These are phyloP conservation scores for Lissonota sp. DNA, from an alignment of 2,888 invertebrate species.

Conservation along the genomic window DNA sequence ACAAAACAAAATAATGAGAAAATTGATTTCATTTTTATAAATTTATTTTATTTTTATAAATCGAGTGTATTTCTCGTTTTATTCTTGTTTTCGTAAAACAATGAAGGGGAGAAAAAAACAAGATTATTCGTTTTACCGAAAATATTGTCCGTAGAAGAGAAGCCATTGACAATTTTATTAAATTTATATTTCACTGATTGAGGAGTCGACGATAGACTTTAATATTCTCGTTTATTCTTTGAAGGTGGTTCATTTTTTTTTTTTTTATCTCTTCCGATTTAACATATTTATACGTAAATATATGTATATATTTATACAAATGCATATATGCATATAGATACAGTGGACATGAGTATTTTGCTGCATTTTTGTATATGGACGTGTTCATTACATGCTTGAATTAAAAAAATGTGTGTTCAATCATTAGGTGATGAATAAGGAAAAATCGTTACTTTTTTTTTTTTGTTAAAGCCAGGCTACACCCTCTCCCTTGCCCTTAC, in stretches of 20 bases:
- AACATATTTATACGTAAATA: constrained; percentile 33
- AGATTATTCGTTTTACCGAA: constrained; percentile 67
- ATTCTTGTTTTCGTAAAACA: no score
- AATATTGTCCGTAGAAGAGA: constrained; percentile 74
- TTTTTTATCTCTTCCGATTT: constrained; percentile 37
- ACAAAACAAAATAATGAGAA: neutral
- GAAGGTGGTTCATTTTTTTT: constrained; percentile 62
- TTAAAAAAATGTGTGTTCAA: constrained; percentile 47
- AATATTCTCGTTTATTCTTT: constrained; percentile 67
- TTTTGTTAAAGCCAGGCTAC: constrained; percentile 68
- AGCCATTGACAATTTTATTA: constrained; percentile 67
- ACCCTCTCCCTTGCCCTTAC: no score
- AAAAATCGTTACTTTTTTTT: constrained; percentile 62
- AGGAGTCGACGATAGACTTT: constrained; percentile 83
- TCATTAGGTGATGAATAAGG: constrained; percentile 59
- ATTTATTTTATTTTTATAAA: constrained; percentile 6
- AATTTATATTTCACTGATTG: constrained; percentile 78
- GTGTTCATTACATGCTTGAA: constrained; percentile 71
- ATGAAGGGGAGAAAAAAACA: constrained; percentile 22
- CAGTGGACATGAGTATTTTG: constrained; percentile 59
- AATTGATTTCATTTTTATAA: constrained; percentile 13
- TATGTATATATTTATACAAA: constrained; percentile 12
- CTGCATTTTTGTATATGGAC: constrained; percentile 71
- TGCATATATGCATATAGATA: constrained; percentile 34
- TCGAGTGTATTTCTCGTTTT: constrained; percentile 2